Percentiles rank a stretch among this genome's conserved stretches.
phyloP scores from a whole-genome alignment of 2,888 invertebrate genomes.

The Hypena proboscidalis region DNA sequence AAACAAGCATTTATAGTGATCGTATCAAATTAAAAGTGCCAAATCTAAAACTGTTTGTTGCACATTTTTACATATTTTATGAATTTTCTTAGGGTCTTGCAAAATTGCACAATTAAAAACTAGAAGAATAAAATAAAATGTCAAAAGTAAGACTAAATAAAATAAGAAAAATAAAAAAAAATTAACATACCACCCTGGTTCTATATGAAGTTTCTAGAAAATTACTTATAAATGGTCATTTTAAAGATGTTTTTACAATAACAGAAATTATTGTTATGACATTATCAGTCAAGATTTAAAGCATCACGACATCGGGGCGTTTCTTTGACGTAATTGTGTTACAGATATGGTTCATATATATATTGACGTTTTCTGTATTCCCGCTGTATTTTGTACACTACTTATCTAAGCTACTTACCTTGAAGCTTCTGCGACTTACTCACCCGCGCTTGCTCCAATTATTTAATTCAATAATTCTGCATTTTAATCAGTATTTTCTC shows the following conservation, averaged over 20 bases:
- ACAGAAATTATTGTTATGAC: constrained; percentile 65
- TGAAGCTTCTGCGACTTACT: constrained; percentile 73
- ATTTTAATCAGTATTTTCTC: constrained; percentile 25
- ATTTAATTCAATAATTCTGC: constrained; percentile 45
- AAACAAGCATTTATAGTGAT: too few relatives aligned
- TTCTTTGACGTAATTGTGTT: constrained; percentile 82
- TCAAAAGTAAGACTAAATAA: too few relatives aligned
- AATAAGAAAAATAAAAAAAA: too few relatives aligned
- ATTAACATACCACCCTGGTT: too few relatives aligned
- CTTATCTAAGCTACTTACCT: constrained; percentile 83
- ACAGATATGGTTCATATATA: constrained; percentile 81
- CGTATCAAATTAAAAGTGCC: too few relatives aligned
- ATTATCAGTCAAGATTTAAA: constrained; percentile 75
- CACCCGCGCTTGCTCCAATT: constrained; percentile 59
- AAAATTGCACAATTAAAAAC: too few relatives aligned
- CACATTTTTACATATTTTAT: too few relatives aligned
- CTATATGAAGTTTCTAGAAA: too few relatives aligned
- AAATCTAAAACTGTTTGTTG: too few relatives aligned
- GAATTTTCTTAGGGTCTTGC: too few relatives aligned
- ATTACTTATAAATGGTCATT: constrained; percentile 26
- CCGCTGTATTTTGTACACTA: constrained; percentile 76
- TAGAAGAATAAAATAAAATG: too few relatives aligned
- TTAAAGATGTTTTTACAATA: constrained; percentile 58
- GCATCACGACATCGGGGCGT: constrained; percentile 79
- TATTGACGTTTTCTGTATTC: constrained; percentile 72